A percentile compares a stretch with the other conserved stretches of the same genome.
These are phyloP conservation scores for Silurus meridionalis DNA, from an alignment of 2,113 vertebrate genomes.

Conservation along the genomic window DNA sequence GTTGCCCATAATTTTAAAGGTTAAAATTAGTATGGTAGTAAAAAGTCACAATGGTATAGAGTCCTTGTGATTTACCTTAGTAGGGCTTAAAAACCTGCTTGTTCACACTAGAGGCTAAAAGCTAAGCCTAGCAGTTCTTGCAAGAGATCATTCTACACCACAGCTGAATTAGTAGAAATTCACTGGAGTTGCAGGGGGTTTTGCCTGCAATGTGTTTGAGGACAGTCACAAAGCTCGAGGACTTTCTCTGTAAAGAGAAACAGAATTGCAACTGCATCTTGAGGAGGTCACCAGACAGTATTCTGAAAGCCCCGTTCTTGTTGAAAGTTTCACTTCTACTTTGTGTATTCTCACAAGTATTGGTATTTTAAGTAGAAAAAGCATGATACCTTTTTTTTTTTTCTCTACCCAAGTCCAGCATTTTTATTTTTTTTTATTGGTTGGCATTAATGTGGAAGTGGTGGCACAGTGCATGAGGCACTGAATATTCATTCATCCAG, in stretches of 20 bases:
- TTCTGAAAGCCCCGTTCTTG: conserved; percentile 34
- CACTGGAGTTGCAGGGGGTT: conserved; percentile 17
- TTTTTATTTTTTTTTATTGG: neutral
- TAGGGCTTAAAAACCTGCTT: neutral
- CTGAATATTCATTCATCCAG: neutral
- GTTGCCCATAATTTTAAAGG: neutral
- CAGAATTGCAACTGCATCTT: conserved; percentile 14
- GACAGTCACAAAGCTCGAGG: neutral
- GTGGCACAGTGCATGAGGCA: neutral
- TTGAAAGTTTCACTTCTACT: conserved; percentile 30
- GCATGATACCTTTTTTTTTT: neutral
- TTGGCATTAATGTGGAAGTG: neutral
- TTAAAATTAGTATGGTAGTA: neutral
- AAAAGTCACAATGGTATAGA: neutral
- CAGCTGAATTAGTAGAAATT: neutral
- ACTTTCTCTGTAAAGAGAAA: conserved; percentile 22
- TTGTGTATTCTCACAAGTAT: neutral
- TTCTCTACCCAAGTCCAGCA: neutral
- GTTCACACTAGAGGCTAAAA: neutral
- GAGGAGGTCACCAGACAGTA: conserved; percentile 30
- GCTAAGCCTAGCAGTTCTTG: conserved; percentile 13
- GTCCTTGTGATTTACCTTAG: neutral
- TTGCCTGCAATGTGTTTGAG: conserved; percentile 1
- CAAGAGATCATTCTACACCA: neutral
- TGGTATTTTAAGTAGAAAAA: neutral